Conservation (phyloP, 2,797 vertebrate genomes). For the Sebastes itinus region DNA sequence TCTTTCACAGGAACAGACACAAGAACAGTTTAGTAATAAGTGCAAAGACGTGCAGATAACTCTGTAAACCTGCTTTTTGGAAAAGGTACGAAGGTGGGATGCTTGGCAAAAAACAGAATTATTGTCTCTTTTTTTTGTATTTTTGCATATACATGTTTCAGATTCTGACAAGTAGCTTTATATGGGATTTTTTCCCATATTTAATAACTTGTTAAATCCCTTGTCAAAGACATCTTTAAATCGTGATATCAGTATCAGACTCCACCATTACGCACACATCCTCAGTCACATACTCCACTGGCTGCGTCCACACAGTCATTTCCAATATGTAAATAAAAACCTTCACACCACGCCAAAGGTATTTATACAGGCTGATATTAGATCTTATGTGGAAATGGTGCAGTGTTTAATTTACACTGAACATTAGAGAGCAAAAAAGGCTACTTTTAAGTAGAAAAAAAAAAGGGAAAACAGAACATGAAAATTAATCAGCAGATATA, state of each 20-base stretch:
- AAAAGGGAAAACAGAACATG: neutral
- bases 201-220: neutral
- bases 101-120: no score
- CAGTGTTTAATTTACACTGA: neutral
- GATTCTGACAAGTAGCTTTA: neutral
- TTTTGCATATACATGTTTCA: neutral
- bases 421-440: neutral
- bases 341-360: neutral
- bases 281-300: neutral
- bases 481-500: neutral
- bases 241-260: neutral
- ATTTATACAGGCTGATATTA: neutral
- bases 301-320: neutral
- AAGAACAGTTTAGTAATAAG: neutral
- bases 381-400: neutral
- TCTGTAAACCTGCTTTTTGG: neutral
- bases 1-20: neutral
- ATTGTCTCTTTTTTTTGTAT: neutral
- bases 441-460: neutral
- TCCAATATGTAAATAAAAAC: neutral
- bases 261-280: neutral
- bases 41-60: neutral
- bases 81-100: neutral
- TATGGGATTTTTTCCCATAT: neutral
- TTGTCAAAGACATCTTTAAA: neutral